Evolutionary conservation across 2,113 vertebrate species (phyloP), one percentile per base, ranked within the genome.

Genomic region (Otus sunia): DNA sequence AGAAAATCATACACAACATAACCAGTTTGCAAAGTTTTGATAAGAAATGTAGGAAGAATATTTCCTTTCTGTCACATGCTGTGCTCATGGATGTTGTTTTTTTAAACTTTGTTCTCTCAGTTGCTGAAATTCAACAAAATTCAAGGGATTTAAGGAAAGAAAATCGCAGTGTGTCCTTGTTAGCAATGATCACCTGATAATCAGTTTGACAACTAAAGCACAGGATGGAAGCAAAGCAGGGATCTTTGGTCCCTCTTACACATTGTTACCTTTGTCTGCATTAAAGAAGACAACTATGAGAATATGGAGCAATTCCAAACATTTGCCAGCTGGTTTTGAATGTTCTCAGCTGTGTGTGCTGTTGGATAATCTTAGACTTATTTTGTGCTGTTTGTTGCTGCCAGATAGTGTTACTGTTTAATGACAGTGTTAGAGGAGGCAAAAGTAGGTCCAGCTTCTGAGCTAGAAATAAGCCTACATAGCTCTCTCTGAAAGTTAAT

Each of bases 341-440:
- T 91, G 91, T 92, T 95, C 91, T 96, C 96, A 97, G 95, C 95
- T 96, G 95, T 97, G 96, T 95, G 81, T 96, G 75, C 75, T 95
- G 86, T 93, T 93, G 92, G 95, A 90, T 96, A 95, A 93, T 95
- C 96, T 94, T 96, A 92, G 85, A 92, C 82, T 95, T 97, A 86
- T 95, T 96, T 92, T 95, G 92, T 90, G 47, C 82, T 92, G 67
- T 90, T 94, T 94, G 86, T 88, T 95, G 88, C 88, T 96, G 94
- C 96, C 96, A 97, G 92, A 96, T 86, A 96, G 72, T 74, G 96
- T 97, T 96, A 96, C 92, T 97, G 96, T 95, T 96, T 97, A 97
- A 96, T 74, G 90, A 69, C 90, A 96, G 58, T 88, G 92, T 86
- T 95, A 95, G 90, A 86, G 49, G 39, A 87, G 72, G 88, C 90